Base-by-base conservation (phyloP, 2,888 invertebrate genomes). In the Sinotaia quadrata region DNA sequence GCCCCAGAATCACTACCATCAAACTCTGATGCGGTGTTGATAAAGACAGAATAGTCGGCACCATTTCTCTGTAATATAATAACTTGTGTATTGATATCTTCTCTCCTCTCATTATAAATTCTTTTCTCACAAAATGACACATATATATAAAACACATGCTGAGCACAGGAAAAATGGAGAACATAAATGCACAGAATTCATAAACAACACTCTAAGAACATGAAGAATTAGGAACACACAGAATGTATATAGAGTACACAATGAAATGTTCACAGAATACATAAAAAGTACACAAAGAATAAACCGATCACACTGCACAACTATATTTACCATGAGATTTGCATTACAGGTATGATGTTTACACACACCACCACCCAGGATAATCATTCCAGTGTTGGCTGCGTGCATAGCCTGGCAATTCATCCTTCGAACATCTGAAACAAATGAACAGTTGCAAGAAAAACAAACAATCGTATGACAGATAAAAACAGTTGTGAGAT, bases 271-370 rank as follows among this genome's bases (percentile, higher is more conserved):
- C 27, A 24, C 21, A 37, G 29, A 34, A 36, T 4, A 7, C 12
- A 34, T 7, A 52, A 54, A 54, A 21, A n/a, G 12, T 7, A 44
- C 18, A n/a, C 24, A 36, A 33, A 24, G 36, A 41, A 31, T 7
- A 10, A 61, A 21, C 4, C 37, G 7, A 36, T 18, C n/a, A 33
- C 33, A 27, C 8, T 34, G 18, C 36, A 60, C 2, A 37, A 21
- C n/a, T 18, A 61, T 51, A 74, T 80, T 88, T 89, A 93, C 93
- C 99, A 99, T 99, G 67, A 99, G 91, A 91, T 99, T 99, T 1
- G 99, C 98, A 91, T 99, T 99, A 89, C 96, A 97, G 79, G 98
- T 97, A 86, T 99, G 99, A 89, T 99, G 99, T 89, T 99, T 99
- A n/a, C 98, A 91, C 0, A 99, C 90, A 10, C 98, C 98, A 0